phyloP scores from a whole-genome alignment of 2,113 vertebrate genomes.

The Meleagris gallopavo region DNA sequence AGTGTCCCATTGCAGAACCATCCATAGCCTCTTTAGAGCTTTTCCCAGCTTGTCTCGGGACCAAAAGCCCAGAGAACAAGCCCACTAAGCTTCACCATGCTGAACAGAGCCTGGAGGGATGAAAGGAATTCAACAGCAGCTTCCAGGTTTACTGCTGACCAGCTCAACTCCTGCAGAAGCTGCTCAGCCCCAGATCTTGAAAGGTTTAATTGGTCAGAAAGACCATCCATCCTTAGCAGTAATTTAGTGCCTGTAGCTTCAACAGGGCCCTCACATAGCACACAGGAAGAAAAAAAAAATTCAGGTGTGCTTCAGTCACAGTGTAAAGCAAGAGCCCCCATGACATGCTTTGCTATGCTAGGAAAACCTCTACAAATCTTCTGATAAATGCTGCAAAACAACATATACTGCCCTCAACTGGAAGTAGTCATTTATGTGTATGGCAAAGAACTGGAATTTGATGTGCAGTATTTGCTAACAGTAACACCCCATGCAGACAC shows the following conservation, averaged over 20 bases:
- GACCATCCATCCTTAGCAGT: neutral
- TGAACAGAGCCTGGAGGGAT: neutral
- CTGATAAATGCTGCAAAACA: neutral
- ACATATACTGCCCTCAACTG: neutral
- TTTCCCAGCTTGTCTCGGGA: neutral
- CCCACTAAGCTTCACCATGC: neutral
- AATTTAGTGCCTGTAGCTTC: neutral
- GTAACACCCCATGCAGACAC: fast-evolving
- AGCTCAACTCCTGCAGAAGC: neutral
- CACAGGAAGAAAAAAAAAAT: neutral
- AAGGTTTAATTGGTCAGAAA: neutral
- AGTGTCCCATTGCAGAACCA: neutral
- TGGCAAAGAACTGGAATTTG: neutral
- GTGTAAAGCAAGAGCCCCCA: neutral
- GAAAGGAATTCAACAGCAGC: neutral
- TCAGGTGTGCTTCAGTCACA: neutral
- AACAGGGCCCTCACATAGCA: neutral
- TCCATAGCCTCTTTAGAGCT: fast-evolving
- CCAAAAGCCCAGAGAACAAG: neutral
- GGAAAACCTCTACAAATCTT: neutral
- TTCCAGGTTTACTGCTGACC: neutral
- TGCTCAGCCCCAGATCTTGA: neutral
- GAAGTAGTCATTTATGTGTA: fast-evolving
- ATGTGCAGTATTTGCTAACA: neutral
- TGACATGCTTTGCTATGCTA: fast-evolving